These are phyloP conservation scores for Lasius platythorax DNA, from an alignment of 2,888 invertebrate genomes.

Conservation along the genomic window DNA sequence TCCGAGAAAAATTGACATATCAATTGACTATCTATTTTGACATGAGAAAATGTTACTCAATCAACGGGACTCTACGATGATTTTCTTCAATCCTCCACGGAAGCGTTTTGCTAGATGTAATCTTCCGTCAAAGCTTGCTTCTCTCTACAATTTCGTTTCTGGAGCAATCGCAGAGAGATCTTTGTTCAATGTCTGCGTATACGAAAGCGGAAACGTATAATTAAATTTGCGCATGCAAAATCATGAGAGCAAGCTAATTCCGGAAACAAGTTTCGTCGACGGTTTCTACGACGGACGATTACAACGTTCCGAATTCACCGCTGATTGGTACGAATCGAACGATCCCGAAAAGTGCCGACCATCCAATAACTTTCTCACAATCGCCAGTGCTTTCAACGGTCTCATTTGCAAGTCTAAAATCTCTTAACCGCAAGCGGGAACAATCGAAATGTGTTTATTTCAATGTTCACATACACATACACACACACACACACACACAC, in stretches of 20 bases:
- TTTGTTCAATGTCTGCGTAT: neutral
- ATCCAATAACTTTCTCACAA: constrained; percentile 61
- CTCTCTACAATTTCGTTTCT: neutral
- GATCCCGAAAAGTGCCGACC: constrained; percentile 61
- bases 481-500: neutral
- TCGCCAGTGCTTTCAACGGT: constrained; percentile 52
- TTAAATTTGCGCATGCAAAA: neutral
- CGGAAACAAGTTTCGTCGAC: constrained; percentile 63
- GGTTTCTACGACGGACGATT: constrained; percentile 8
- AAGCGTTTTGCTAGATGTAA: neutral
- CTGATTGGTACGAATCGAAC: constrained; percentile 55
- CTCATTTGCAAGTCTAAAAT: constrained; percentile 65
- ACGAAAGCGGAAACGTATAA: too few species aligned
- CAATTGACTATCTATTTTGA: neutral
- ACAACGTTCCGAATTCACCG: constrained; percentile 47
- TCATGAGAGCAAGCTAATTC: constrained; percentile 56
- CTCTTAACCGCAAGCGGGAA: constrained; percentile 38
- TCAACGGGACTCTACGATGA: neutral
- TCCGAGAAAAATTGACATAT: constrained; percentile 8
- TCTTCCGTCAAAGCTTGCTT: neutral
- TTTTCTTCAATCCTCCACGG: neutral
- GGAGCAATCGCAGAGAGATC: neutral
- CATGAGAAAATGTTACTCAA: neutral
- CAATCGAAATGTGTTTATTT: constrained; percentile 43
- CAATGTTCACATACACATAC: too few species aligned